Evolutionary conservation across 2,113 vertebrate genomes (phyloP).

Genomic region (Cottus gobio): DNA sequence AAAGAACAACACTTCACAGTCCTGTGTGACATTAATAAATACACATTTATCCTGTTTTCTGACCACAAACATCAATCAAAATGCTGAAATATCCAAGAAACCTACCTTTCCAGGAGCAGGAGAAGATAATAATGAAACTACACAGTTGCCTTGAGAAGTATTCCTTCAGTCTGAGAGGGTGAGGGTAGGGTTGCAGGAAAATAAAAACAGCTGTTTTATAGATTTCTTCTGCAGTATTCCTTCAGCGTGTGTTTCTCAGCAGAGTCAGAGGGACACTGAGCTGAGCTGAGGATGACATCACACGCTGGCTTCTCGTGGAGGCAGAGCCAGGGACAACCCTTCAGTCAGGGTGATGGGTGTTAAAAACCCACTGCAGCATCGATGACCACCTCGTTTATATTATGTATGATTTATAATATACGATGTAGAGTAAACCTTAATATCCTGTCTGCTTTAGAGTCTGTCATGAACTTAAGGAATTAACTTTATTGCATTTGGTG

Average conservation of each 20-base stretch:
- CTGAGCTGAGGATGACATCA: slow-evolving; percentile 66
- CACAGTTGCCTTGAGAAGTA: neutral
- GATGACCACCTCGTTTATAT: neutral
- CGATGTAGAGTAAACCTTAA: neutral
- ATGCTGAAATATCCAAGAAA: neutral
- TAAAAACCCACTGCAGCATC: neutral
- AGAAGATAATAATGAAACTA: neutral
- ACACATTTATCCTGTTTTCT: neutral
- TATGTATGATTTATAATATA: neutral
- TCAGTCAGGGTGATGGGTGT: slow-evolving; percentile 11
- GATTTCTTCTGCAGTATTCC: slow-evolving; percentile 30
- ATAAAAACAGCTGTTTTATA: neutral
- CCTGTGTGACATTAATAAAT: neutral
- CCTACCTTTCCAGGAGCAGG: slow-evolving; percentile 47
- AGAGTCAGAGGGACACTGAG: slow-evolving; percentile 54
- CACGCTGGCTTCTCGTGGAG: slow-evolving; percentile 17
- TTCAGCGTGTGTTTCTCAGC: slow-evolving; percentile 22
- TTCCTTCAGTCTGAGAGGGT: slow-evolving; percentile 37
- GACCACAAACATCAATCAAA: neutral
- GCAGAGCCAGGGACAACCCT: slow-evolving; percentile 34
- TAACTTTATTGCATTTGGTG: neutral
- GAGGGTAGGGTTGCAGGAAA: neutral
- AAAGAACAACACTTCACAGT: neutral
- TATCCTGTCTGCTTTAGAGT: neutral
- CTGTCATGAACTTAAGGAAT: neutral